phyloP scores from a whole-genome alignment of 2,888 invertebrate species.

The Orthosia gothica region DNA sequence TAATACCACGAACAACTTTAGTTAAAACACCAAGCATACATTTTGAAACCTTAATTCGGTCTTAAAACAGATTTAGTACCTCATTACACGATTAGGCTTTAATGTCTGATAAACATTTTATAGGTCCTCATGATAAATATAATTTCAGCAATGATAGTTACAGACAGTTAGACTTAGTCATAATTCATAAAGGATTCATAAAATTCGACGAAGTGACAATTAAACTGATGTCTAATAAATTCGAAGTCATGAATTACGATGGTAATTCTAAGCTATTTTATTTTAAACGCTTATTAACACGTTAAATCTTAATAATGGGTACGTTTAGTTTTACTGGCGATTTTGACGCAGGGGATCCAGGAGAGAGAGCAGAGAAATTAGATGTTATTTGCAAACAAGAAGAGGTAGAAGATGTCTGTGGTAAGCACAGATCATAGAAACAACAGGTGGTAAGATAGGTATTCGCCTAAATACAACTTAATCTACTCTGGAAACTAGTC shows the following conservation, averaged over 20 bases:
- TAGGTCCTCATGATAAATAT: constrained; percentile 42
- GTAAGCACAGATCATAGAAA: too few relatives aligned
- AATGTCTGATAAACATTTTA: constrained; percentile 55
- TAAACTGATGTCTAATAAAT: constrained; percentile 58
- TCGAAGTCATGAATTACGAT: constrained; percentile 53
- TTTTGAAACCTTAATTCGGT: constrained; percentile 41
- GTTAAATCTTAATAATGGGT: constrained; percentile 34
- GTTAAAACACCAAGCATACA: constrained; percentile 35
- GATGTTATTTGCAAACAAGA: neutral
- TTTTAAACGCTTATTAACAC: constrained; percentile 50
- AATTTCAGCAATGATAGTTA: constrained; percentile 49
- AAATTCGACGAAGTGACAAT: constrained; percentile 54
- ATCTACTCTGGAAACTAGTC: neutral
- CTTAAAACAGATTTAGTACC: constrained; percentile 53
- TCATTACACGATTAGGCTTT: constrained; percentile 57
- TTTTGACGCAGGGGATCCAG: neutral
- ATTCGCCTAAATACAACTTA: neutral
- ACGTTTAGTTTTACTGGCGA: neutral
- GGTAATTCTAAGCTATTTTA: constrained; percentile 50
- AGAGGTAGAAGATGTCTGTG: neutral
- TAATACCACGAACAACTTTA: constrained; percentile 27
- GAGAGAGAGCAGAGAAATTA: neutral
- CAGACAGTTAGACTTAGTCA: constrained; percentile 37
- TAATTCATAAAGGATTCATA: constrained; percentile 53
- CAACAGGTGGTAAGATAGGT: neutral